Evolutionary conservation across 2,113 vertebrate genomes (phyloP).

Genomic region (Plestiodon gilberti): DNA sequence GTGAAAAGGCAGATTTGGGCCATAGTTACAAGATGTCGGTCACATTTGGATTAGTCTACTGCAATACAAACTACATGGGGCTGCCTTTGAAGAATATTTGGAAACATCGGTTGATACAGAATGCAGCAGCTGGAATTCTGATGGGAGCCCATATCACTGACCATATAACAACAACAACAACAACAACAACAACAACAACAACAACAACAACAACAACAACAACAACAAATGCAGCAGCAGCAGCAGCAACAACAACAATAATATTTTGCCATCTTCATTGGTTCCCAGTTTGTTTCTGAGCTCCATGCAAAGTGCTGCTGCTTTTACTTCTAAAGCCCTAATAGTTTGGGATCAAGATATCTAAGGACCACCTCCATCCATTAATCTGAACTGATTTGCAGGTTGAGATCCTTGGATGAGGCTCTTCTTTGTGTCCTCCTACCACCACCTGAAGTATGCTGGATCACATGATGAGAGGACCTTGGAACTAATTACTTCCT

Average conservation of each 20-base stretch:
- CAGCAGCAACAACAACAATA: no score
- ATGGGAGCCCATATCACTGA: not conserved
- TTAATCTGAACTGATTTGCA: not conserved
- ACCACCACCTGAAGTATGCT: not conserved
- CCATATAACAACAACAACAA: no score
- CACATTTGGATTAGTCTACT: not conserved
- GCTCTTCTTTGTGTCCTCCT: not conserved
- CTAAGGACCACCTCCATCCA: no score
- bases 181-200: no score
- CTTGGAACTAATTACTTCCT: not conserved
- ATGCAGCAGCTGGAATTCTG: no score
- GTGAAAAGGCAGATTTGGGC: not conserved
- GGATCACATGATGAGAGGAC: not conserved
- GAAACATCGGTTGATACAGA: no score
- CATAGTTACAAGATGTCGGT: not conserved
- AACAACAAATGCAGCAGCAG: no score
- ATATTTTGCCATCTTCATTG: not conserved
- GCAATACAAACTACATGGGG: not conserved
- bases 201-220: no score
- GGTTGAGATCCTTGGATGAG: not conserved
- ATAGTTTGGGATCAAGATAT: not conserved
- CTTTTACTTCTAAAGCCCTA: not conserved
- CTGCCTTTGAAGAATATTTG: not conserved
- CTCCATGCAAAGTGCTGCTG: not conserved
- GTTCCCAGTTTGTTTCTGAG: not conserved